Evolutionary conservation across 1,140 invertebrate species (phyloP).

Genomic region (Neotoxoptera formosana): DNA sequence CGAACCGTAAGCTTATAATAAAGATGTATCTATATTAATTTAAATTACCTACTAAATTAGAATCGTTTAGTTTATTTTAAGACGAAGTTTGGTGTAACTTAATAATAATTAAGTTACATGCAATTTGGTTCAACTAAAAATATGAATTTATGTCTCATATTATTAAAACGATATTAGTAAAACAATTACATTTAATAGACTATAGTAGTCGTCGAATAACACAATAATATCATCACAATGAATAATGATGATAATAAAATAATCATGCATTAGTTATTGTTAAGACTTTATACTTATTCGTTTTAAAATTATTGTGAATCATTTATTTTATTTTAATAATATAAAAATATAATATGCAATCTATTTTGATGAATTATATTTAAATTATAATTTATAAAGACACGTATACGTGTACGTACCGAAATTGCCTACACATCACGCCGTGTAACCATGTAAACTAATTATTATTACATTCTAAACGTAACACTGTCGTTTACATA

Average conservation of each 20-base stretch:
- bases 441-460: not conserved
- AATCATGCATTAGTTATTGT: not conserved
- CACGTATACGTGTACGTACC: not conserved
- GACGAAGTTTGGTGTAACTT: not conserved
- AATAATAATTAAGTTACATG: not conserved
- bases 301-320: no score
- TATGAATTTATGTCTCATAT: not conserved
- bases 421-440: not conserved
- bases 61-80: not conserved
- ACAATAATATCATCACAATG: not conserved
- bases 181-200: not conserved
- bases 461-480: not conserved
- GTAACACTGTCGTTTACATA: not conserved
- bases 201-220: not conserved
- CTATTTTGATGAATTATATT: not conserved
- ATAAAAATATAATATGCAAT: not conserved
- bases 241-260: not conserved
- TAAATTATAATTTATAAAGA: not conserved
- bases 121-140: not conserved
- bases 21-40: not conserved
- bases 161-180: not conserved
- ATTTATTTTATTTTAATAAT: not conserved
- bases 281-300: no score
- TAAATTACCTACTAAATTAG: not conserved
- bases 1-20: not conserved